These are phyloP conservation scores for Zootermopsis nevadensis DNA, from an alignment of 2,888 invertebrate species.

Conservation along the genomic window DNA sequence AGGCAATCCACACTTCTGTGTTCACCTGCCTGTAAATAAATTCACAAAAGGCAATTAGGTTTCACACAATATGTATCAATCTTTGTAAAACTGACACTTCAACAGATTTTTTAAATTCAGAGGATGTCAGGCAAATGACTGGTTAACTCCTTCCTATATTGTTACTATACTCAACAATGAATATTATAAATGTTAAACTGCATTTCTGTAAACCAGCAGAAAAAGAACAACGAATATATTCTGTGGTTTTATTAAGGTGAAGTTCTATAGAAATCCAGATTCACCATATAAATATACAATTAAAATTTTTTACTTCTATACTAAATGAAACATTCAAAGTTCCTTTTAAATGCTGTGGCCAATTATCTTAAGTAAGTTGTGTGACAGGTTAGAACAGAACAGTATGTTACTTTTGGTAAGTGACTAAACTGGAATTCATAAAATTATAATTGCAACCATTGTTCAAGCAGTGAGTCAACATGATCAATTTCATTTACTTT, in stretches of 20 bases:
- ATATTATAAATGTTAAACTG: neutral
- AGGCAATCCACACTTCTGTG: slow-evolving; percentile 66
- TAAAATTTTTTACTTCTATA: too few relatives aligned
- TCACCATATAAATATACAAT: too few relatives aligned
- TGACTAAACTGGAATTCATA: neutral
- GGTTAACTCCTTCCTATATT: neutral
- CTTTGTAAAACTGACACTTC: neutral
- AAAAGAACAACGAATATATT: too few relatives aligned
- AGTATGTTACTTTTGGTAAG: neutral
- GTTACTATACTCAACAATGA: neutral
- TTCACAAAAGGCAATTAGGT: neutral
- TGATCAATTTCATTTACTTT: neutral
- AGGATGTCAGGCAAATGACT: neutral
- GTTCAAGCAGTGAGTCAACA: neutral
- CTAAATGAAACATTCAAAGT: too few relatives aligned
- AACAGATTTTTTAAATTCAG: neutral
- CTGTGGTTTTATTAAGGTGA: too few relatives aligned
- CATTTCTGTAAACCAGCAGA: neutral
- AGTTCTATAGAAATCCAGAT: too few relatives aligned
- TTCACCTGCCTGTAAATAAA: slow-evolving; percentile 63
- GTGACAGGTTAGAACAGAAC: neutral
- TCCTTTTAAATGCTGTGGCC: too few relatives aligned
- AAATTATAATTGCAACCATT: neutral
- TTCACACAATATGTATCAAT: neutral
- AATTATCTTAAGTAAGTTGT: too few relatives aligned